Evolutionary conservation across 2,888 invertebrate genomes (phyloP).

Genomic region (Selenia dentaria): DNA sequence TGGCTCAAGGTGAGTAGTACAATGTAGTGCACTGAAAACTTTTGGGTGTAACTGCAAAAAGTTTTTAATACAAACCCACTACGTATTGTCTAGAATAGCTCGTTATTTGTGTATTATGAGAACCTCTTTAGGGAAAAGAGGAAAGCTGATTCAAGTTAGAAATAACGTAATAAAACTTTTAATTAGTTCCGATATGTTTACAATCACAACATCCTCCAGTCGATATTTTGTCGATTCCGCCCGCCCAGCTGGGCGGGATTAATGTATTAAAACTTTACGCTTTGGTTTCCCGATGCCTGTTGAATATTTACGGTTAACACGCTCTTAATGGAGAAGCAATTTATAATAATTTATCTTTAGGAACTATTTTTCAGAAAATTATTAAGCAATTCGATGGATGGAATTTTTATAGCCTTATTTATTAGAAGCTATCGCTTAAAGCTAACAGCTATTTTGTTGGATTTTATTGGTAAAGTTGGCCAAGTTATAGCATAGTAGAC

Average conservation of each 20-base stretch:
- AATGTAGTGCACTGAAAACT: no score
- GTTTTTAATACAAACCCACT: no score
- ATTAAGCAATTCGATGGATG: no score
- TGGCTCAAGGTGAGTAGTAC: no score
- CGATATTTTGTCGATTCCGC: slow-evolving; percentile 36
- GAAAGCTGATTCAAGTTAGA: slow-evolving; percentile 40
- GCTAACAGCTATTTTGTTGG: no score
- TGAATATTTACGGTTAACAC: slow-evolving; percentile 37
- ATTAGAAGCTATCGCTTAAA: no score
- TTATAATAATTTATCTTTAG: slow-evolving; percentile 13
- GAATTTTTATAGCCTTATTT: no score
- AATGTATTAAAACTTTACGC: slow-evolving; percentile 40
- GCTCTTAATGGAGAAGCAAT: slow-evolving; percentile 19
- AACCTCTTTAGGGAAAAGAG: slow-evolving; percentile 29
- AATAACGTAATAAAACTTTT: slow-evolving; percentile 49
- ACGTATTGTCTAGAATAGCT: no score
- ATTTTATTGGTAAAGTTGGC: no score
- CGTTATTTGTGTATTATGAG: no score
- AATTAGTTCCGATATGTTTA: slow-evolving; percentile 46
- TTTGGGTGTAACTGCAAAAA: no score
- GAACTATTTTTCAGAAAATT: slow-evolving; percentile 15
- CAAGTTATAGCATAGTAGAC: no score
- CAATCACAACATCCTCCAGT: slow-evolving; percentile 36
- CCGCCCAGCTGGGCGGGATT: slow-evolving; percentile 32
- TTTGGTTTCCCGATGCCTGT: slow-evolving; percentile 27